These are phyloP conservation scores for Lophochroa leadbeateri DNA, from an alignment of 2,113 vertebrate genomes.

Conservation along the genomic window DNA sequence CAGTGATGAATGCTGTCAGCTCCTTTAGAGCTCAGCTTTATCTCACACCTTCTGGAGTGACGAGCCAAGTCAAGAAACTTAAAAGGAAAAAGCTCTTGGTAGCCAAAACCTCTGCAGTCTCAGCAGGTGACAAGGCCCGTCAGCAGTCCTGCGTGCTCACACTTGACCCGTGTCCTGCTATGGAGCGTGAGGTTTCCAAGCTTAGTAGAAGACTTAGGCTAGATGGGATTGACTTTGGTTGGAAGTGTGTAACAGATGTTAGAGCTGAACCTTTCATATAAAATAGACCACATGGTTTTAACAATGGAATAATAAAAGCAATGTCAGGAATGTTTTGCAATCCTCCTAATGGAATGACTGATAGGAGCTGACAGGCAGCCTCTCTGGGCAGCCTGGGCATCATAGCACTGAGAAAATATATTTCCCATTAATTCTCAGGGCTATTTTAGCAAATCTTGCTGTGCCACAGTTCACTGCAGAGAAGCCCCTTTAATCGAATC, in stretches of 20 bases:
- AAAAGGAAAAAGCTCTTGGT: constrained; percentile 3
- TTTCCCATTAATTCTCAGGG: constrained; percentile 24
- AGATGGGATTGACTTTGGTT: background rate
- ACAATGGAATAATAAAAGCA: background rate
- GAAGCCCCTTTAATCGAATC: background rate
- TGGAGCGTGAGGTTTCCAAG: background rate
- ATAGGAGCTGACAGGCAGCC: constrained; percentile 41
- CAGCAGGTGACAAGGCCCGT: background rate
- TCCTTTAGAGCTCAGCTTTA: background rate
- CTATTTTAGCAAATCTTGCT: background rate
- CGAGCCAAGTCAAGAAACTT: background rate
- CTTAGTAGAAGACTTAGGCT: background rate
- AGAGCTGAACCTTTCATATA: background rate
- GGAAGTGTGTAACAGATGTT: background rate
- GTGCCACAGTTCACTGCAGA: background rate
- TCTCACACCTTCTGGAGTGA: background rate
- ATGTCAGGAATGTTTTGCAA: background rate
- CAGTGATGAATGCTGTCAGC: background rate
- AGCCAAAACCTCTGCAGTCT: background rate
- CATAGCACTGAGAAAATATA: background rate
- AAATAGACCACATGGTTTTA: background rate
- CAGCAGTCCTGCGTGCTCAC: background rate
- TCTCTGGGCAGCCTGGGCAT: constrained; percentile 1
- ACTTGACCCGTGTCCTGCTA: background rate
- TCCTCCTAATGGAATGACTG: constrained; percentile 6